A percentile compares a stretch with the other conserved stretches of the same genome.
These are phyloP conservation scores for Platycercus adscitus DNA, from an alignment of 2,113 vertebrate genomes.

Conservation along the genomic window DNA sequence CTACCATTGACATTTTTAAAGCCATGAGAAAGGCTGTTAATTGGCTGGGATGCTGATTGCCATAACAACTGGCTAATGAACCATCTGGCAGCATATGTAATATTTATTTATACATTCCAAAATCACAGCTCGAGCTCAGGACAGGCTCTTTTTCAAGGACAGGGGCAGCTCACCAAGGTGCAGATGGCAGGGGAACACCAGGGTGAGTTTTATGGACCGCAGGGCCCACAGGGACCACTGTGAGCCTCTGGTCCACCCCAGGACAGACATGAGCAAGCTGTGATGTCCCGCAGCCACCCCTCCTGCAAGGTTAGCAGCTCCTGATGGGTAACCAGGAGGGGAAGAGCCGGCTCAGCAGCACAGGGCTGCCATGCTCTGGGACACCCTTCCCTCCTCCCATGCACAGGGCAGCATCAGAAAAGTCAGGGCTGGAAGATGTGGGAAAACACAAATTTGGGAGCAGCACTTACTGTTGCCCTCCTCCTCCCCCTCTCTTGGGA, in stretches of 20 bases:
- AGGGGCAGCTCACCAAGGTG: not conserved
- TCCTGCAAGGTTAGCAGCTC: not conserved
- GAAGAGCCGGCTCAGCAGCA: not conserved
- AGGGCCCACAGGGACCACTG: not conserved
- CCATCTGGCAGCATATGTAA: conserved; percentile 74
- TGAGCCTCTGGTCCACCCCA: not conserved
- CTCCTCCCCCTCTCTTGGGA: rapidly evolving
- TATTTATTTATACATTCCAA: conserved; percentile 73
- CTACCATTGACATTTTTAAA: conserved; percentile 64
- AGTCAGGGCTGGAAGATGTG: rapidly evolving
- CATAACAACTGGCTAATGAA: conserved; percentile 78
- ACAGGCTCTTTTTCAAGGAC: conserved; percentile 14
- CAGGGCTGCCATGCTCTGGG: not conserved
- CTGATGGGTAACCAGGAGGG: rapidly evolving
- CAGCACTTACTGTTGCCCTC: rapidly evolving
- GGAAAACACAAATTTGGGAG: rapidly evolving
- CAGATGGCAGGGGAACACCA: not conserved
- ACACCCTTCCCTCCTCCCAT: not conserved
- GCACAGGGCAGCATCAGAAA: rapidly evolving
- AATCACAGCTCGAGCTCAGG: not conserved
- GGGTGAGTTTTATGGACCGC: not conserved
- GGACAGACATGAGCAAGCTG: not conserved
- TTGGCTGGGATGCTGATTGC: conserved; percentile 74
- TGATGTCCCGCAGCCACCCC: not conserved
- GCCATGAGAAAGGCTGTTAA: conserved; percentile 62